Evolutionary conservation across 2,888 invertebrate genomes (phyloP), one percentile per base, ranked within the genome.

Genomic region (Osedax fenrisi): DNA sequence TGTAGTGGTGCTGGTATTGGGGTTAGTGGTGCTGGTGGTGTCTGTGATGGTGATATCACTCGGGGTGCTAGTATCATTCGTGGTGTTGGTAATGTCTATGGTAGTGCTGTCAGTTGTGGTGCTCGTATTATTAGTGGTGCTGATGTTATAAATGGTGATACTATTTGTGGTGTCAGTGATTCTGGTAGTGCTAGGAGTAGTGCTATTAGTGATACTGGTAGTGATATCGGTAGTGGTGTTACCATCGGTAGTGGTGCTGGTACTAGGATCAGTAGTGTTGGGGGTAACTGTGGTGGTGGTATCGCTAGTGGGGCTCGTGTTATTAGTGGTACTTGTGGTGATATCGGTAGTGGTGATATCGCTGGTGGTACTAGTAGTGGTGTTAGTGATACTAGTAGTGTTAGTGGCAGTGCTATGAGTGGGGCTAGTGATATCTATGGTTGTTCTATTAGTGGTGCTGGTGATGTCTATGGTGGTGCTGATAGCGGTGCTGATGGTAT

Each of bases 71-170:
- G 74, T 75, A 74, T 22, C 27, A 27, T 22, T 75, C 25, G 74
- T 74, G 26, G 26, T 74, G 2, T 23, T 75, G 70, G 27, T 23
- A 74, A 5, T 74, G 74, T 23, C 74, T 75, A 17, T 74, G 26
- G 26, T 74, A 74, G 74, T 74, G 26, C 13, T 74, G 74, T 22
- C 74, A 27, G 74, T 74, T 75, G 74, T 74, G 27, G 74, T 74
- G 74, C 17, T 74, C 21, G 74, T 74, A 74, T 22, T 75, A 74
- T 3, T 67, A 72, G 17, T 67, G 41, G 74, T 74, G 21, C 24
- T 75, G 73, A n/a, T 75, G 74, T 22, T 75, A 74, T 5, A 26
- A 75, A 26, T 75, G 73, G 26, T 74, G 74, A 26, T 74, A 74
- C 3, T 74, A 74, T 22, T 74, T 75, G 74, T 74, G 74, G 74